Conservation (phyloP, 2,888 invertebrate genomes). For the Taenaris catops region DNA sequence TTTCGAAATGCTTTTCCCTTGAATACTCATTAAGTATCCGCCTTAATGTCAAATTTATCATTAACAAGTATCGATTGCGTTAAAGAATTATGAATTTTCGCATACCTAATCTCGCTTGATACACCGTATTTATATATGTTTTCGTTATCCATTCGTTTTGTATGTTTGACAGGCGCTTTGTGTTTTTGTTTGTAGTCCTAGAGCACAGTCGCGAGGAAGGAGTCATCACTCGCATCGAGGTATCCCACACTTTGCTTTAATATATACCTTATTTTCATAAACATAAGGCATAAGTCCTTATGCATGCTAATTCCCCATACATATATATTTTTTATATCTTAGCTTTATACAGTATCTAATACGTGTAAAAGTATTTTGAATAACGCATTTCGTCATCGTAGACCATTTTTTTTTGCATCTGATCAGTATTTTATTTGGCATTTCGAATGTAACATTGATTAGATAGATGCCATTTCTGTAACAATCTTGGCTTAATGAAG, state of each 20-base stretch:
- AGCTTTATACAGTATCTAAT: slow-evolving; percentile 6
- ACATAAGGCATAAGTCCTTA: slow-evolving; percentile 11
- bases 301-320: slow-evolving; percentile 16
- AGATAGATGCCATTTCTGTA: too few relatives aligned
- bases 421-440: too few relatives aligned
- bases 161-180: slow-evolving; percentile 75
- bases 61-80: background rate
- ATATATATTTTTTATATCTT: slow-evolving; percentile 10
- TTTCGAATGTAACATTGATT: too few relatives aligned
- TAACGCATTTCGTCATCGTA: slow-evolving; percentile 4
- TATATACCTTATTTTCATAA: slow-evolving; percentile 30
- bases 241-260: slow-evolving; percentile 72
- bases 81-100: background rate
- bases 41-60: too few relatives aligned
- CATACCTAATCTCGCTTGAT: slow-evolving; percentile 10
- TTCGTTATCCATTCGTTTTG: slow-evolving; percentile 49
- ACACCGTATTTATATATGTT: slow-evolving; percentile 41
- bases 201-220: slow-evolving; percentile 80
- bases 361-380: background rate
- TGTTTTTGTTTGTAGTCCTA: slow-evolving; percentile 79
- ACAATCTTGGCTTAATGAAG: too few relatives aligned
- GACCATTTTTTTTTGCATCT: too few relatives aligned
- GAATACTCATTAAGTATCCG: too few relatives aligned
- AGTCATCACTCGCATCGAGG: slow-evolving; percentile 79
- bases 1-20: too few relatives aligned